Evolutionary conservation across 2,113 vertebrate genomes (phyloP), one percentile per base, ranked within the genome.

Genomic region (Vulpes vulpes): DNA sequence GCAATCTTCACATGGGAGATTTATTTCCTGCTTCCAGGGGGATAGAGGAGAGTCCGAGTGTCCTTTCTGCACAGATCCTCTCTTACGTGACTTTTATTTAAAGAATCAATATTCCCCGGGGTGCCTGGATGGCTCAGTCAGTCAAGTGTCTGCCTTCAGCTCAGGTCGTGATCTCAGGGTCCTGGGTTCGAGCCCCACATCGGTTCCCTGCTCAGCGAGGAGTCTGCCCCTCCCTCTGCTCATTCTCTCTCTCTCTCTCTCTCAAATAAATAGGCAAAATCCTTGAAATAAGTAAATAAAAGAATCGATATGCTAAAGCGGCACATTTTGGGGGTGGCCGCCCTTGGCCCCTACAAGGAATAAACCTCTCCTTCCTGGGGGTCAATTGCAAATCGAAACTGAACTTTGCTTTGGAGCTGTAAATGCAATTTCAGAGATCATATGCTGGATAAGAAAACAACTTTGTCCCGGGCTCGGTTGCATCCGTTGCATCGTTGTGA

Each of bases 321-420:
- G 25, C 25, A 51, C 14, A 51, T 30, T 78, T 78, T 30, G 25
- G 74, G 74, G 74, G 14, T 2, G 2, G 7, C 15, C 14, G 8
- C 43, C 43, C 74, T 78, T 27, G 43, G 8, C 25, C 43, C 74
- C 74, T 78, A 27, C 74, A 80, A 8, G 2, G 30, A 60, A 59
- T 9, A 19, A 53, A 16, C 4, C 5, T 69, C 65, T 94, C 25
- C 27, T 49, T 53, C 62, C 73, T 16, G 64, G 76, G n/a, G 73
- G 64, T 30, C 65, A 71, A 27, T n/a, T 78, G 71, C 55, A 32
- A 87, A 43, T 43, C 1, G 67, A 96, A 79, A 67, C 20, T 80
- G 97, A 60, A 91, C 95, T 95, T 97, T 96, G 96, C 81, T 93
- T 87, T 93, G 79, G 93, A 78, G 57, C 69, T 11, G 1, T 60